A percentile compares a stretch with the other conserved stretches of the same genome.
phyloP scores from a whole-genome alignment of 92 coral and sea anemone species.

The Metridium senile region DNA sequence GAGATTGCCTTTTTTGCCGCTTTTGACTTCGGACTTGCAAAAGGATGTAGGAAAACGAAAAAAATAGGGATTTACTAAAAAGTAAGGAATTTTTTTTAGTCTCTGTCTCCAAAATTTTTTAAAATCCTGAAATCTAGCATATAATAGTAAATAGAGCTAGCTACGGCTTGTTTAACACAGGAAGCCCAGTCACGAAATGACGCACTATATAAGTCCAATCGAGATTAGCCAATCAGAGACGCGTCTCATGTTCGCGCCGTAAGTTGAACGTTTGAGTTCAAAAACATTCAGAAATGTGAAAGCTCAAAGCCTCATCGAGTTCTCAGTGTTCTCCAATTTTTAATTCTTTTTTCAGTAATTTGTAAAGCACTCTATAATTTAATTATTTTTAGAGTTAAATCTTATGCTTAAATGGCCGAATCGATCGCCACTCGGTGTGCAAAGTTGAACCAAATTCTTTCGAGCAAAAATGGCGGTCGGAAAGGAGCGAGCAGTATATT shows the following conservation, averaged over 20 bases:
- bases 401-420: conserved; percentile 52
- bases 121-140: too few species aligned
- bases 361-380: not conserved
- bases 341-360: not conserved
- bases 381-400: not conserved
- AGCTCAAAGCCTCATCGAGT: not conserved
- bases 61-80: too few species aligned
- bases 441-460: conserved; percentile 75
- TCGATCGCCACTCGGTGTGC: conserved; percentile 84
- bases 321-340: not conserved
- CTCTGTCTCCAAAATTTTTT: too few species aligned
- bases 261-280: conserved; percentile 30
- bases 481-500: conserved; percentile 42
- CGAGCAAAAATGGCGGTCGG: conserved; percentile 76
- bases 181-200: too few species aligned
- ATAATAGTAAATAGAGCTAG: too few species aligned
- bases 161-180: too few species aligned
- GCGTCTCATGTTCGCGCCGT: conserved; percentile 18
- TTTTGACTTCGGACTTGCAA: too few species aligned
- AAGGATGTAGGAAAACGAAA: too few species aligned
- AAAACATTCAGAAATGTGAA: conserved; percentile 24
- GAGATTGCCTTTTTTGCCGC: too few species aligned
- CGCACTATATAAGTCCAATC: conserved; percentile 15
- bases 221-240: conserved; percentile 21
- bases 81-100: too few species aligned